These are phyloP conservation scores for Mugil cephalus DNA, from an alignment of 2,113 vertebrate species.

Conservation along the genomic window DNA sequence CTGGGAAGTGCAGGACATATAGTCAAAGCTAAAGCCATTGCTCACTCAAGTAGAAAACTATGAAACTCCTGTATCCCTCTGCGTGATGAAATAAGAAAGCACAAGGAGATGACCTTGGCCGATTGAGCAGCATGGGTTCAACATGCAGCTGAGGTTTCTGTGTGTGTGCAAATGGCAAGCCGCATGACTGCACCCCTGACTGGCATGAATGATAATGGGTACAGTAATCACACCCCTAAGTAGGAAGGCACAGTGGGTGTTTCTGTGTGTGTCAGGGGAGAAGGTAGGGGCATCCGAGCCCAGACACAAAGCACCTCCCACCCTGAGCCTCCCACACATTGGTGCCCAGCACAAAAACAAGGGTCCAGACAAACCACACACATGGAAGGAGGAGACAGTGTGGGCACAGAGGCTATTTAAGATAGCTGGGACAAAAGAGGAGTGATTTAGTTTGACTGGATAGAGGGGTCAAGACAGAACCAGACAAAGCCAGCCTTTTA, in stretches of 20 bases:
- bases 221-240: constrained; percentile 64
- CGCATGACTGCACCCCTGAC: constrained; percentile 71
- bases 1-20: no score
- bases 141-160: constrained; percentile 50
- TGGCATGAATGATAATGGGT: constrained; percentile 74
- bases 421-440: constrained; percentile 33
- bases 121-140: constrained; percentile 29
- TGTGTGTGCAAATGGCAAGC: constrained; percentile 51
- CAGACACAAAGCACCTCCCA: constrained; percentile 53
- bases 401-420: constrained; percentile 20
- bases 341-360: constrained; percentile 60
- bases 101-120: constrained; percentile 37
- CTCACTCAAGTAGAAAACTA: no score
- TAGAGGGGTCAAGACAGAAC: constrained; percentile 18
- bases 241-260: constrained; percentile 40
- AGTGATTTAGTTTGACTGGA: constrained; percentile 16
- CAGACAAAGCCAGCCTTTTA: neutral
- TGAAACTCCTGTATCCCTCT: neutral
- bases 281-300: constrained; percentile 21
- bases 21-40: no score
- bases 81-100: constrained; percentile 22
- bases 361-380: constrained; percentile 20
- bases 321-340: constrained; percentile 24
- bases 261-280: constrained; percentile 53
- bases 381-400: neutral